Percentiles rank a stretch among this genome's conserved stretches.
These are phyloP conservation scores for Pheosia tremula DNA, from an alignment of 2,888 invertebrate genomes.

Conservation along the genomic window DNA sequence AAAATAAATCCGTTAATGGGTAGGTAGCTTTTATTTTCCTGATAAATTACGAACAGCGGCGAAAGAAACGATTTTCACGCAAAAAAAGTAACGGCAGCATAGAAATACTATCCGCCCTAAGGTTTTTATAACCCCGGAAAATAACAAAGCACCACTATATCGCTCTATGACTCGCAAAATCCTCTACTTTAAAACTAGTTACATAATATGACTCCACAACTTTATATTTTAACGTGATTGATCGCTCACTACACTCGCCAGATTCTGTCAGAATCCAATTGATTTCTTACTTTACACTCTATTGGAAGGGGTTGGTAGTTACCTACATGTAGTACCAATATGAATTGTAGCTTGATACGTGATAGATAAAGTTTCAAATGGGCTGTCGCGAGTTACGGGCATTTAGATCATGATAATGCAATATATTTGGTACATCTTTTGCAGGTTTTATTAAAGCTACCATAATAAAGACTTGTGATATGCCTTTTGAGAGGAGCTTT, in stretches of 20 bases:
- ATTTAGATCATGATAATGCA: slow-evolving; percentile 19
- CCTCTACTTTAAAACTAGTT: slow-evolving; percentile 27
- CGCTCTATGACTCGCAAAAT: slow-evolving; percentile 31
- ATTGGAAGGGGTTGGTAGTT: slow-evolving; percentile 46
- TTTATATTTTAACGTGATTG: slow-evolving; percentile 34
- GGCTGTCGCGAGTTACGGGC: slow-evolving; percentile 22
- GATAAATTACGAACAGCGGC: too few species aligned
- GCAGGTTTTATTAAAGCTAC: slow-evolving; percentile 6
- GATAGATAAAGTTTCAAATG: slow-evolving; percentile 11
- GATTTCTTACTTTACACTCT: slow-evolving; percentile 58
- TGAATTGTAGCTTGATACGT: slow-evolving; percentile 9
- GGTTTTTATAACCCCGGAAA: background rate
- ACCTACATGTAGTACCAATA: background rate
- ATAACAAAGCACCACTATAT: background rate
- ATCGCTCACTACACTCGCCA: slow-evolving; percentile 39
- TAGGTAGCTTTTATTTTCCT: too few species aligned
- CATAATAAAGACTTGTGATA: slow-evolving; percentile 3
- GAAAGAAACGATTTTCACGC: too few species aligned
- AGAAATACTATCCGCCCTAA: too few species aligned
- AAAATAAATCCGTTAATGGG: too few species aligned
- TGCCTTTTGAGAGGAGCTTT: background rate
- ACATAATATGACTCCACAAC: slow-evolving; percentile 29
- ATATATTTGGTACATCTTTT: slow-evolving; percentile 3
- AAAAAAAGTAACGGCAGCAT: too few species aligned
- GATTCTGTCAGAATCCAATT: slow-evolving; percentile 43